Conservation (phyloP, 2,113 vertebrate species). For the Callospermophilus lateralis region DNA sequence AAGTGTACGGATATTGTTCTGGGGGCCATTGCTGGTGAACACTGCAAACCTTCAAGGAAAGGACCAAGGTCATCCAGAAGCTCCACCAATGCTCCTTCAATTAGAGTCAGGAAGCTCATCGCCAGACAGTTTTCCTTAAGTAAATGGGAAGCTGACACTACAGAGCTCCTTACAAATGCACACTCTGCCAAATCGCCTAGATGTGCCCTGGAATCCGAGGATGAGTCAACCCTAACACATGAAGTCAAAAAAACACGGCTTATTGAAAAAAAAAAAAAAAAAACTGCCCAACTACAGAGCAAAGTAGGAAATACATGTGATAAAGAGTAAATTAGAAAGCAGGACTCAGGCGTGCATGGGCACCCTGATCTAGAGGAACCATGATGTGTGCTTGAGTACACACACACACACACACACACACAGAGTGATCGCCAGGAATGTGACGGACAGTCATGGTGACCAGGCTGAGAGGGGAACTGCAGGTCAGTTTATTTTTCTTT, state of each 20-base stretch:
- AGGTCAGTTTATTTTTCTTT: neutral
- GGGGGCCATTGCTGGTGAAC: neutral
- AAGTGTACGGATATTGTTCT: neutral
- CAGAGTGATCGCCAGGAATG: neutral
- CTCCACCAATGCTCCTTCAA: neutral
- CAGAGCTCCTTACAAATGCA: neutral
- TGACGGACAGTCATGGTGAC: neutral
- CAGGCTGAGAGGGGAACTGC: neutral
- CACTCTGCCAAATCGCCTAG: neutral
- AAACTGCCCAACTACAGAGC: neutral
- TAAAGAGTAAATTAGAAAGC: neutral
- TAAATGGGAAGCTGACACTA: slow-evolving; percentile 2
- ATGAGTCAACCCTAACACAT: neutral
- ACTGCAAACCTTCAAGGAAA: neutral
- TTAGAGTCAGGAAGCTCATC: slow-evolving; percentile 2
- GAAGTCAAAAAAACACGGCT: neutral
- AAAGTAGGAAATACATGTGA: neutral
- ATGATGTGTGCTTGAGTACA: neutral
- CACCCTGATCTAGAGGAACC: neutral
- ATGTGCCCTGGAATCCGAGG: neutral
- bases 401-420: neutral
- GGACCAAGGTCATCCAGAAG: neutral
- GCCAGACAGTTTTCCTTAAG: neutral
- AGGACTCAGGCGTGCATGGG: neutral
- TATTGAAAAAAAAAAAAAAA: neutral